These are phyloP conservation scores for Julus scandinavius DNA, from an alignment of 2,888 invertebrate genomes.

Conservation along the genomic window DNA sequence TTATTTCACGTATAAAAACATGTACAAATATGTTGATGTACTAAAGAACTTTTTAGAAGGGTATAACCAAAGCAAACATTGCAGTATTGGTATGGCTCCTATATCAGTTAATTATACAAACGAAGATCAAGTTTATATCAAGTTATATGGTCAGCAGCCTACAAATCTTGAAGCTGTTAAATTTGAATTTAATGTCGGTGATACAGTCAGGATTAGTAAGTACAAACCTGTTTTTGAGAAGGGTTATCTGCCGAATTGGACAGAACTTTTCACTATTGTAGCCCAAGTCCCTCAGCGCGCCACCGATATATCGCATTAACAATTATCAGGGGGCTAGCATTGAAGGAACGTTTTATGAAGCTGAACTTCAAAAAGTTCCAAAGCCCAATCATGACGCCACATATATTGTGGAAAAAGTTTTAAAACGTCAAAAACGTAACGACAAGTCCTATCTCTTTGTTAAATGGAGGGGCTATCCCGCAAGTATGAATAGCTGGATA, in stretches of 20 bases:
- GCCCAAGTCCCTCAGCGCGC: conserved; percentile 58
- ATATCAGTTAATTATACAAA: neutral
- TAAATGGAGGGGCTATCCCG: conserved; percentile 61
- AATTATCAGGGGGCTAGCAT: conserved; percentile 60
- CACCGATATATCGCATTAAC: conserved; percentile 60
- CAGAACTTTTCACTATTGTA: conserved; percentile 61
- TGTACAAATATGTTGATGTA: conserved; percentile 61
- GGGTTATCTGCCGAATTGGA: conserved; percentile 52
- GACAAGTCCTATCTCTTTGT: conserved; percentile 58
- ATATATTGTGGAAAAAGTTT: too few relatives aligned
- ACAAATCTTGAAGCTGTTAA: too few relatives aligned
- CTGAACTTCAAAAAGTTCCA: conserved; percentile 60
- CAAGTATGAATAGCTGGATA: conserved; percentile 60
- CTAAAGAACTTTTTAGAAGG: conserved; percentile 60
- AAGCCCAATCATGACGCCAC: neutral
- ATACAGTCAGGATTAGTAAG: conserved; percentile 57
- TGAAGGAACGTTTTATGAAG: conserved; percentile 60
- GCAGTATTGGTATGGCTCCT: neutral
- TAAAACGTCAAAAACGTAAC: too few relatives aligned
- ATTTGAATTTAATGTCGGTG: conserved; percentile 24
- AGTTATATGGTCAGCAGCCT: too few relatives aligned
- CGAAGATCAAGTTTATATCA: too few relatives aligned
- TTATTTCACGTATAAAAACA: conserved; percentile 61
- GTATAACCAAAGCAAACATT: conserved; percentile 59
- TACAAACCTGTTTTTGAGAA: neutral